Conservation (phyloP, 2,113 vertebrate species). For the Sebastes fasciatus region DNA sequence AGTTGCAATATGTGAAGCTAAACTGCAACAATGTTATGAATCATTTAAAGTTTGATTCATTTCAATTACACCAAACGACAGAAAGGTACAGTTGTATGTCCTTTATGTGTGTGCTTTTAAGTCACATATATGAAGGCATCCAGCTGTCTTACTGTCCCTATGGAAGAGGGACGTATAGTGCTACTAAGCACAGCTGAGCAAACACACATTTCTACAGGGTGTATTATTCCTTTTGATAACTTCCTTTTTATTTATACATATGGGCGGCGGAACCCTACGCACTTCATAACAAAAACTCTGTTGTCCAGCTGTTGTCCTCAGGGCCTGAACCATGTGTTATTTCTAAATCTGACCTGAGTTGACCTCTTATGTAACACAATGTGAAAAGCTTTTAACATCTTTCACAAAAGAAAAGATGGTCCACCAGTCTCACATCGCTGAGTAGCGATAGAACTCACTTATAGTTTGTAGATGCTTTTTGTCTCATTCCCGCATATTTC, state of each 20-base stretch:
- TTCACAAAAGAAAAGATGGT: slow-evolving; percentile 16
- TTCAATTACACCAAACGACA: neutral
- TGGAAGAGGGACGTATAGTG: slow-evolving; percentile 8
- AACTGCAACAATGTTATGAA: neutral
- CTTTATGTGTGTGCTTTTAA: neutral
- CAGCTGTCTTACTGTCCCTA: slow-evolving; percentile 21
- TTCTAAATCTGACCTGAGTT: slow-evolving; percentile 48
- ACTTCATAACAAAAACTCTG: slow-evolving; percentile 46
- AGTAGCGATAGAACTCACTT: neutral
- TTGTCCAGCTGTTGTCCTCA: slow-evolving; percentile 63
- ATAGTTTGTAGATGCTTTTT: neutral
- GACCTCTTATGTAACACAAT: slow-evolving; percentile 48
- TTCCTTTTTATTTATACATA: slow-evolving; percentile 44
- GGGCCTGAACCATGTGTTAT: slow-evolving; percentile 51
- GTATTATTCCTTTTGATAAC: slow-evolving; percentile 23
- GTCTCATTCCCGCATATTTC: neutral
- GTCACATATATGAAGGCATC: neutral
- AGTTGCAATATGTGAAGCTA: neutral
- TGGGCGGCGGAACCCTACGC: slow-evolving; percentile 16
- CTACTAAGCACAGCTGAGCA: slow-evolving; percentile 56
- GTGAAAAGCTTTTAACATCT: slow-evolving; percentile 30
- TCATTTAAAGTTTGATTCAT: neutral
- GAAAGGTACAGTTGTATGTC: neutral
- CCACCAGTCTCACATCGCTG: neutral
- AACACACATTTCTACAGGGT: slow-evolving; percentile 11